phyloP scores from a whole-genome alignment of 92 coral and sea anemone species.

The Siderastrea siderea region DNA sequence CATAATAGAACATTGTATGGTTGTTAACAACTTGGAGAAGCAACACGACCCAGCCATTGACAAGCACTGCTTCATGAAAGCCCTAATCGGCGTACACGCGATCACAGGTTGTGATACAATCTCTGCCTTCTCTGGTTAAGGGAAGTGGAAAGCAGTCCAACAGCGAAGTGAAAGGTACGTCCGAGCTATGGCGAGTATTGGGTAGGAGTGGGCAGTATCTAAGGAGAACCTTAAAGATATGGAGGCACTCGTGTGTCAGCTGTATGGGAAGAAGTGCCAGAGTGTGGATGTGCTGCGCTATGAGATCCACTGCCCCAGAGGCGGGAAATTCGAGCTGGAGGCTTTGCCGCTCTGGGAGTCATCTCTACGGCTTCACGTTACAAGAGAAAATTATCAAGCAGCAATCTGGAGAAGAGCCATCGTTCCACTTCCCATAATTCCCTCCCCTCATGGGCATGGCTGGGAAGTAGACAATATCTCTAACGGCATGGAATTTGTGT shows the following conservation, averaged over 20 bases:
- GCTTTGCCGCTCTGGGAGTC: not conserved
- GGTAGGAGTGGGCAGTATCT: slow-evolving; percentile 20
- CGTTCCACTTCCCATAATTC: slow-evolving; percentile 31
- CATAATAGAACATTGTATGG: too few relatives aligned
- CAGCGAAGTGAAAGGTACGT: slow-evolving; percentile 41
- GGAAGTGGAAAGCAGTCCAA: slow-evolving; percentile 67
- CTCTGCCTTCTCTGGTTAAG: slow-evolving; percentile 65
- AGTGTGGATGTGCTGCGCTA: too few relatives aligned
- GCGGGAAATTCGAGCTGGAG: too few relatives aligned
- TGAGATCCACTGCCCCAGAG: too few relatives aligned
- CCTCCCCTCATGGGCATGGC: slow-evolving; percentile 39
- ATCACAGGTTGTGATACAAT: too few relatives aligned
- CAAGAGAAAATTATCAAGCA: slow-evolving; percentile 56
- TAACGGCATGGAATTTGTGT: too few relatives aligned
- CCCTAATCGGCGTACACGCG: too few relatives aligned
- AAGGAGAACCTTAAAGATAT: slow-evolving; percentile 8
- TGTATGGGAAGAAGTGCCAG: slow-evolving; percentile 34
- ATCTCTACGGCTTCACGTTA: slow-evolving; percentile 38
- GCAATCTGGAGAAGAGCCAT: slow-evolving; percentile 56
- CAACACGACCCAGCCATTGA: too few relatives aligned
- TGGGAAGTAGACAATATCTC: not conserved
- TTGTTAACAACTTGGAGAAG: too few relatives aligned
- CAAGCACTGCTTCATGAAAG: too few relatives aligned
- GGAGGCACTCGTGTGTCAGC: slow-evolving; percentile 37
- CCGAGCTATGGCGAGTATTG: slow-evolving; percentile 17